These are phyloP conservation scores for Nipponia nippon DNA, from an alignment of 2,113 vertebrate species.

Conservation along the genomic window DNA sequence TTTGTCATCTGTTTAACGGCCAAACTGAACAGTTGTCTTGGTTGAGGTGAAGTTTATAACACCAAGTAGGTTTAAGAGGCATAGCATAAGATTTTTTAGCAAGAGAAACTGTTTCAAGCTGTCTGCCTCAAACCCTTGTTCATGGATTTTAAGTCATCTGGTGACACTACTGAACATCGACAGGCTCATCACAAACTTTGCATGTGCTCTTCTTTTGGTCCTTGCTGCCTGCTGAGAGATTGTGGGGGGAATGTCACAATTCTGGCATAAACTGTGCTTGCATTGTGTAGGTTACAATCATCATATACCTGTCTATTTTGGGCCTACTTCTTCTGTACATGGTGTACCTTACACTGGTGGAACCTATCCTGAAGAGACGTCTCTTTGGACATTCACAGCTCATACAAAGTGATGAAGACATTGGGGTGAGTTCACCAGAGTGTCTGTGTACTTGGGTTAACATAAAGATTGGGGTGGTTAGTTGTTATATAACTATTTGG, in stretches of 20 bases:
- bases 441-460: neutral
- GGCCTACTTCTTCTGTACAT: slow-evolving; percentile 95
- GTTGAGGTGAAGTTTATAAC: neutral
- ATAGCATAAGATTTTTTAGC: neutral
- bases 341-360: slow-evolving; percentile 95
- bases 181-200: neutral
- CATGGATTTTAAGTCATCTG: neutral
- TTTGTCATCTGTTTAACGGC: neutral
- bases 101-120: neutral
- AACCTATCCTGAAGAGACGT: slow-evolving; percentile 93
- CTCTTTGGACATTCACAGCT: slow-evolving; percentile 96
- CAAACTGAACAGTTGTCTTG: neutral
- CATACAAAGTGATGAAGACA: slow-evolving; percentile 93
- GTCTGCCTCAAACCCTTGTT: neutral
- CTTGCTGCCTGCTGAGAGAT: neutral
- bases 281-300: slow-evolving; percentile 87
- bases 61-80: neutral
- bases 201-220: neutral
- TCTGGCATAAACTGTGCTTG: slow-evolving; percentile 7
- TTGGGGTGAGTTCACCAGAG: slow-evolving; percentile 82
- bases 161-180: neutral
- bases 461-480: neutral
- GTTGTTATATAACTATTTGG: neutral
- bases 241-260: neutral
- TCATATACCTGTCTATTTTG: slow-evolving; percentile 95